phyloP scores from a whole-genome alignment of 2,888 invertebrate genomes.

The Campoplex nolae region DNA sequence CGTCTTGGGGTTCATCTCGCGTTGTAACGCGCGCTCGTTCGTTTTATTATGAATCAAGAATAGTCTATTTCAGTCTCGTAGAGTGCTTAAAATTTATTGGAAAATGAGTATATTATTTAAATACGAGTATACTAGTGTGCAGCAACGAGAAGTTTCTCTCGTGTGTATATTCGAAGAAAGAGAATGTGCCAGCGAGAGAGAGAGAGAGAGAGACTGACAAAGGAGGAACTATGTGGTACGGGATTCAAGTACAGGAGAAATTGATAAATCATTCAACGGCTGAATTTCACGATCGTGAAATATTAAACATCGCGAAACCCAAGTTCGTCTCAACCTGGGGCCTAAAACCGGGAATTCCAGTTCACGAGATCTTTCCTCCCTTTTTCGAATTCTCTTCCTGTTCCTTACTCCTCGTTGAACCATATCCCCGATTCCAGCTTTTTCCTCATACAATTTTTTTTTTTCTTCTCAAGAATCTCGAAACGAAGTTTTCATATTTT shows the following conservation, averaged over 20 bases:
- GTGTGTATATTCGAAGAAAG: slow-evolving; percentile 32
- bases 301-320: slow-evolving; percentile 76
- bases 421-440: not conserved
- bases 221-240: slow-evolving; percentile 11
- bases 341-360: slow-evolving; percentile 21
- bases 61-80: slow-evolving; percentile 54
- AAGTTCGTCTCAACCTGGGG: slow-evolving; percentile 39
- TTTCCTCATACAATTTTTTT: not conserved
- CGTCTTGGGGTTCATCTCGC: slow-evolving; percentile 41
- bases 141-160: not conserved
- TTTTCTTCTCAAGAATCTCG: not conserved
- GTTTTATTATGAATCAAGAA: slow-evolving; percentile 57
- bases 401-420: not conserved
- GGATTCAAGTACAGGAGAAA: slow-evolving; percentile 3
- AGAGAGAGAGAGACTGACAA: slow-evolving; percentile 17
- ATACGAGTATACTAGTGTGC: slow-evolving; percentile 2
- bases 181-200: slow-evolving; percentile 4
- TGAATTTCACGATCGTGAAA: slow-evolving; percentile 81
- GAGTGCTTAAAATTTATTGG: slow-evolving; percentile 39
- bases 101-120: slow-evolving; percentile 17
- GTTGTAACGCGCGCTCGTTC: slow-evolving; percentile 50
- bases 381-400: not conserved
- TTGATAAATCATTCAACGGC: slow-evolving; percentile 81
- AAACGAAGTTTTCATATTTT: not conserved
- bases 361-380: slow-evolving; percentile 5